Evolutionary conservation across 2,888 invertebrate genomes (phyloP).

Genomic region (Cecidostiba fungosa): DNA sequence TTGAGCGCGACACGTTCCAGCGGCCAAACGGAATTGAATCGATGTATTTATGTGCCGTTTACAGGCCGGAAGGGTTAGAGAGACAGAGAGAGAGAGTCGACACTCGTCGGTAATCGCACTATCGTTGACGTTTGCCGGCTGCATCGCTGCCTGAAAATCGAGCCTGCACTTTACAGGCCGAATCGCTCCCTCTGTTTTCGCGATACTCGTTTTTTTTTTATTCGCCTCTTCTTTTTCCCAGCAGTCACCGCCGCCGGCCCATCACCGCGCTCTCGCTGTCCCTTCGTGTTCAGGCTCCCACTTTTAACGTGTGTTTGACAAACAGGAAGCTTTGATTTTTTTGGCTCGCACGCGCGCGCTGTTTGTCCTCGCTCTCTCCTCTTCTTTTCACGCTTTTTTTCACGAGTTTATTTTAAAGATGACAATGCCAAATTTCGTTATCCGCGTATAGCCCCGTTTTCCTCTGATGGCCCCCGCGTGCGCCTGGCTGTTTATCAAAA

Average conservation of each 20-base stretch:
- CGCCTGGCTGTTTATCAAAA: constrained; percentile 49
- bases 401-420: constrained; percentile 63
- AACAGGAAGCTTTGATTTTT: constrained; percentile 63
- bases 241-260: not conserved
- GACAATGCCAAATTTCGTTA: constrained; percentile 62
- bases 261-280: constrained; percentile 7
- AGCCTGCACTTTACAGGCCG: constrained; percentile 64
- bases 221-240: constrained; percentile 2
- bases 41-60: constrained; percentile 80
- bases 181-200: constrained; percentile 41
- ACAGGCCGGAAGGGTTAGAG: constrained; percentile 74
- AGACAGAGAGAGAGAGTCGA: no score
- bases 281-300: constrained; percentile 51
- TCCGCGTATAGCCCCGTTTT: constrained; percentile 15
- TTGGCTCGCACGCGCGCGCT: constrained; percentile 56
- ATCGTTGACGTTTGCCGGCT: constrained; percentile 65
- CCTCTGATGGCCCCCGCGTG: constrained; percentile 45
- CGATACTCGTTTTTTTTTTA: not conserved
- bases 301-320: constrained; percentile 64
- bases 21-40: constrained; percentile 80
- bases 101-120: constrained; percentile 76
- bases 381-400: constrained; percentile 60
- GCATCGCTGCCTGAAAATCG: constrained; percentile 70
- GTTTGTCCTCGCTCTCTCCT: constrained; percentile 53
- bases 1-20: constrained; percentile 67